Evolutionary conservation across 2,113 vertebrate genomes (phyloP), one percentile per base, ranked within the genome.

Genomic region (Ageneiosus marmoratus): DNA sequence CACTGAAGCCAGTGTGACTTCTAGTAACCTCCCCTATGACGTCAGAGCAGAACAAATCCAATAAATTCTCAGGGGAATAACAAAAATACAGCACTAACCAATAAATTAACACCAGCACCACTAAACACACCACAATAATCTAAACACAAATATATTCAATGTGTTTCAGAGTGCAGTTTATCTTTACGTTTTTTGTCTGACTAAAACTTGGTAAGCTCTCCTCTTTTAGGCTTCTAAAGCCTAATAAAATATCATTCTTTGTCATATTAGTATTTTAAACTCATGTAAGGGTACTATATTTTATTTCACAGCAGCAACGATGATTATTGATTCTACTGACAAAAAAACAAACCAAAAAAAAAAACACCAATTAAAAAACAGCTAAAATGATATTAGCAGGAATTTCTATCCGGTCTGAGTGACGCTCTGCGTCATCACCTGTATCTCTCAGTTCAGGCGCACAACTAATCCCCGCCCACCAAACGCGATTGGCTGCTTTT

Each of bases 401-500:
- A n/a, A 78, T 78, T 27, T 78, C 55, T 16, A 44, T 24, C 37
- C 75, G 55, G 53, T 55, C 16, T 53, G 76, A 24, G 34, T 18
- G 1, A 7, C 37, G 56, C 12, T 18, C 60, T 79, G 63, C 82
- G 53, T 83, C 83, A 84, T 78, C 67, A 82, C 44, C 67, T 79
- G 51, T 44, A 70, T 44, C 34, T 65, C 34, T 58, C 29, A 1
- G 75, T 77, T 24, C 32, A 77, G 51, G 80, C 65, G 58, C 75
- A 86, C 77, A 27, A 27, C 10, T 48, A 48, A 77, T 56, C n/a
- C 65, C 79, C 76, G 72, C 80, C 77, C n/a, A 29, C 41, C n/a
- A 5, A 50, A 82, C 41, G 80, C 34, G 50, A 94, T 94, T 94
- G 94, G 94, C 89, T 88, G 91, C 85, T 91, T 88, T 83, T 90